Evolutionary conservation across 2,888 invertebrate species (phyloP).

Genomic region (Chymomyza fuscimana): DNA sequence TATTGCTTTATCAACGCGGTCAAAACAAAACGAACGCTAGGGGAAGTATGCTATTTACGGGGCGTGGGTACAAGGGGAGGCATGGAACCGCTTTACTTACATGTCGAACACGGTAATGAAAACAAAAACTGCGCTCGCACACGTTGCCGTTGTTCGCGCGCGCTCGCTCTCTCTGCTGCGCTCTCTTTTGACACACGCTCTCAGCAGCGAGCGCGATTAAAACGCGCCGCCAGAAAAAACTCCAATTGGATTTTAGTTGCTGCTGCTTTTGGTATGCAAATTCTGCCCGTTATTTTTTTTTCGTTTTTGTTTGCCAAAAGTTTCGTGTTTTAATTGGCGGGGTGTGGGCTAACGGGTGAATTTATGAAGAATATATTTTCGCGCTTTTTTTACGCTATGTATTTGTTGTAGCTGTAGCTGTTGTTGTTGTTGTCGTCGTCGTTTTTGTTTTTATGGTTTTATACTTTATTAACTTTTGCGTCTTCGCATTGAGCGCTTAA

Average conservation of each 20-base stretch:
- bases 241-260: constrained; percentile 30
- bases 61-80: neutral
- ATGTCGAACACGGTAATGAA: constrained; percentile 54
- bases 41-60: neutral
- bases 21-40: constrained; percentile 1
- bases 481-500: constrained; percentile 42
- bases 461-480: constrained; percentile 43
- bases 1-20: neutral
- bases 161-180: neutral
- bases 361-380: constrained; percentile 8
- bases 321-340: constrained; percentile 3
- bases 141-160: neutral
- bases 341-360: no score
- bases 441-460: neutral
- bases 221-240: constrained; percentile 25
- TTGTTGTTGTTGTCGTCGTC: constrained; percentile 15
- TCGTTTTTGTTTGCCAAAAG: neutral
- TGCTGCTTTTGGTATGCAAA: constrained; percentile 7
- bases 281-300: neutral
- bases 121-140: constrained; percentile 43
- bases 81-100: constrained; percentile 45
- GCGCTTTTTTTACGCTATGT: constrained; percentile 1
- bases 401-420: constrained; percentile 2
- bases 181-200: neutral
- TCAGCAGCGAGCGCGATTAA: neutral